Percentiles rank a stretch among this genome's conserved stretches.
These are phyloP conservation scores for Indicator indicator DNA, from an alignment of 2,113 vertebrate species.

Conservation along the genomic window DNA sequence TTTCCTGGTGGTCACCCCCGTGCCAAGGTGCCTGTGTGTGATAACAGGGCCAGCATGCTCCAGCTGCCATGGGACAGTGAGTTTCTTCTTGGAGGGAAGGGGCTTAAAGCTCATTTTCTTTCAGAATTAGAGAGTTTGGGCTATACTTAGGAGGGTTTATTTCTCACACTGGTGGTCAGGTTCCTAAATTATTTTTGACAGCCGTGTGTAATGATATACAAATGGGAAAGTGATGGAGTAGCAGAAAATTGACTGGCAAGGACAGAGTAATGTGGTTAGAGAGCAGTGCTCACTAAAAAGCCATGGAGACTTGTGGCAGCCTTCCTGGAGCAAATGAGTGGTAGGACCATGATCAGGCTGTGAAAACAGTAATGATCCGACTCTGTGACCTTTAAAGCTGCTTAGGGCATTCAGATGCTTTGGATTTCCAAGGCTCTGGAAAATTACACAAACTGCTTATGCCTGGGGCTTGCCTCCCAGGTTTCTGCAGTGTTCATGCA, in stretches of 20 bases:
- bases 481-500: background rate
- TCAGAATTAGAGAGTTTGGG: background rate
- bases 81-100: background rate
- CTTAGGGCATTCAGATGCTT: background rate
- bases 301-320: background rate
- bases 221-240: slow-evolving; percentile 63
- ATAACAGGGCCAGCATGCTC: fast-evolving
- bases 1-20: background rate
- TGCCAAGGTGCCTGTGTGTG: background rate
- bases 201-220: slow-evolving; percentile 30
- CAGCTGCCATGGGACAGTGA: background rate
- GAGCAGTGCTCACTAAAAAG: background rate
- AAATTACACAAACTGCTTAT: background rate
- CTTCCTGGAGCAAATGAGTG: background rate
- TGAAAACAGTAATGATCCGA: background rate
- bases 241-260: slow-evolving; percentile 67
- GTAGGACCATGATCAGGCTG: background rate
- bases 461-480: background rate
- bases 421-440: background rate
- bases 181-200: slow-evolving; percentile 68
- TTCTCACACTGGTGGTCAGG: slow-evolving; percentile 37
- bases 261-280: background rate
- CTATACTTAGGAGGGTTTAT: slow-evolving; percentile 12
- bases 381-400: slow-evolving; percentile 7
- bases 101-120: slow-evolving; percentile 13